These are phyloP conservation scores for Nemapogon koenigi DNA, from an alignment of 2,888 invertebrate genomes.

Conservation along the genomic window DNA sequence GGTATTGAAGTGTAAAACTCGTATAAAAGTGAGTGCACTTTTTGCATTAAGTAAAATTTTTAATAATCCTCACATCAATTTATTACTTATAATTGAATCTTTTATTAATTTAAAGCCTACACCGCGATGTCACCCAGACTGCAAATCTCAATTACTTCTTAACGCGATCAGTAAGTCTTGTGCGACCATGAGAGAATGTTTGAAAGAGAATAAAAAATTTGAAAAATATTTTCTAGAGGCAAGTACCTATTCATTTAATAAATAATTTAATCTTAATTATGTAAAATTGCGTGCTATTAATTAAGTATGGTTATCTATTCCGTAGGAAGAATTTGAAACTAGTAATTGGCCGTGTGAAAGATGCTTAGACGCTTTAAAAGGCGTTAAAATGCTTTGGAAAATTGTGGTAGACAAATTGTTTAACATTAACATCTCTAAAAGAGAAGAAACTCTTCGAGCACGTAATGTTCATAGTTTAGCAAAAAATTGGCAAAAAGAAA, in stretches of 20 bases:
- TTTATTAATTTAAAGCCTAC: no score
- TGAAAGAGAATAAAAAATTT: constrained; percentile 31
- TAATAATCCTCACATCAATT: no score
- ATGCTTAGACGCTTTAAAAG: constrained; percentile 47
- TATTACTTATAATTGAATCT: constrained; percentile 6
- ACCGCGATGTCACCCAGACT: constrained; percentile 42
- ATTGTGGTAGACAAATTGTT: constrained; percentile 44
- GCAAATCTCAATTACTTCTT: constrained; percentile 42
- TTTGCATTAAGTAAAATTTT: no score
- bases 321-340: constrained; percentile 49
- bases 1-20: constrained; percentile 34
- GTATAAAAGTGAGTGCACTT: constrained; percentile 33
- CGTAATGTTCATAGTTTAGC: constrained; percentile 23
- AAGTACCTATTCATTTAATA: constrained; percentile 18
- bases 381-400: constrained; percentile 52
- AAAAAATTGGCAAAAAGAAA: constrained; percentile 38
- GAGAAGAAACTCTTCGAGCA: constrained; percentile 14
- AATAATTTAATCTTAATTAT: not conserved
- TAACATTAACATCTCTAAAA: constrained; percentile 27
- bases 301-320: constrained; percentile 8
- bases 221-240: constrained; percentile 46
- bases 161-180: constrained; percentile 44
- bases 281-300: not conserved
- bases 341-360: constrained; percentile 50
- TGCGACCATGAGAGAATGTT: constrained; percentile 37